These are phyloP conservation scores for Drosophila parthenogenetica DNA, from an alignment of 2,888 invertebrate species.

Conservation along the genomic window DNA sequence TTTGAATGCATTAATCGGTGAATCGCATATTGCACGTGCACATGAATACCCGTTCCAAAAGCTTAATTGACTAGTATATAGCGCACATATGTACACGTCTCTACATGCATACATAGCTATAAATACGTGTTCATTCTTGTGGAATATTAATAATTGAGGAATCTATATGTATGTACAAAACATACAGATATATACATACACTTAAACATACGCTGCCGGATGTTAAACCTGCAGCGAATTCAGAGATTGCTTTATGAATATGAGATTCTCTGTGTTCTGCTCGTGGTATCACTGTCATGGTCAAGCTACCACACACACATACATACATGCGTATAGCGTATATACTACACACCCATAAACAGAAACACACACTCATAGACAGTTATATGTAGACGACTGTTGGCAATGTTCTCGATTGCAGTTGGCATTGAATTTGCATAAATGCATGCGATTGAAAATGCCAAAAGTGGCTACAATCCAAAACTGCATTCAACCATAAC, in stretches of 20 bases:
- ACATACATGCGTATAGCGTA: not conserved
- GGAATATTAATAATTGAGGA: constrained; percentile 43
- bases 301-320: constrained; percentile 14
- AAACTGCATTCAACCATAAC: constrained; percentile 13
- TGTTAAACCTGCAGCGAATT: constrained; percentile 24
- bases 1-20: constrained; percentile 18
- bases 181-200: too few species aligned
- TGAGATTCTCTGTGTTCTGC: constrained; percentile 14
- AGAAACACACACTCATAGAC: not conserved
- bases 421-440: constrained; percentile 71
- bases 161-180: not conserved
- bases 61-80: constrained; percentile 27
- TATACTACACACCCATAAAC: not conserved
- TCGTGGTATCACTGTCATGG: constrained; percentile 29
- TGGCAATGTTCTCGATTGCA: constrained; percentile 44
- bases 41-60: constrained; percentile 17
- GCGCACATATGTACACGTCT: not conserved
- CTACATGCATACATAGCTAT: not conserved
- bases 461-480: constrained; percentile 59
- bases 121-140: constrained; percentile 27
- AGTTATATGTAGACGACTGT: constrained; percentile 10
- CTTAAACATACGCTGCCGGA: constrained; percentile 12
- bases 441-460: constrained; percentile 68
- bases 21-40: constrained; percentile 11
- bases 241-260: constrained; percentile 31